phyloP scores from a whole-genome alignment of 2,113 vertebrate species.

The Gymnocephalus cernua region DNA sequence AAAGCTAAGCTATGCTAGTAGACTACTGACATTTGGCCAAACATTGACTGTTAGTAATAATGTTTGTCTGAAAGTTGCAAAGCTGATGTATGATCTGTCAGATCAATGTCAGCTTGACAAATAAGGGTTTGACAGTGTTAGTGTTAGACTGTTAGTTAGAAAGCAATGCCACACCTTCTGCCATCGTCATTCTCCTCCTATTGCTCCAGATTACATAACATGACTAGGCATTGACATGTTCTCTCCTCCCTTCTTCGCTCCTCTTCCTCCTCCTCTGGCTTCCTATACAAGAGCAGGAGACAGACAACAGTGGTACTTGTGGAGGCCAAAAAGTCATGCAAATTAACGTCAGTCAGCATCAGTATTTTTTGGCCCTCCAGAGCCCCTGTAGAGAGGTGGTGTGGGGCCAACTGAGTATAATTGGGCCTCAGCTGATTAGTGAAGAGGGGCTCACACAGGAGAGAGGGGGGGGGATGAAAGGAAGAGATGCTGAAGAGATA shows the following conservation, averaged over 20 bases:
- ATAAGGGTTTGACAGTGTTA: constrained; percentile 34
- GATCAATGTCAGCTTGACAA: constrained; percentile 30
- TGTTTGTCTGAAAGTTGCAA: constrained; percentile 22
- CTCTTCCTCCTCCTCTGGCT: constrained; percentile 32
- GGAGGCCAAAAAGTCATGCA: constrained; percentile 86
- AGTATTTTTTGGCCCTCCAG: constrained; percentile 79
- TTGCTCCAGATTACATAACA: constrained; percentile 74
- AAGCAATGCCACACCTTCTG: constrained; percentile 42
- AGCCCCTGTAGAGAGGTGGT: constrained; percentile 73
- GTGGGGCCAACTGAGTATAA: constrained; percentile 79
- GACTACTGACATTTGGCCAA: neutral
- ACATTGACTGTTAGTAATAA: neutral
- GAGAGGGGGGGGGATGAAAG: neutral
- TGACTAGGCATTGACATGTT: constrained; percentile 57
- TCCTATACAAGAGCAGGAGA: constrained; percentile 66
- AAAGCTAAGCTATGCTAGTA: neutral
- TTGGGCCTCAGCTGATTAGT: constrained; percentile 82
- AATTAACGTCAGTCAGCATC: constrained; percentile 88
- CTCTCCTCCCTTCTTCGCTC: constrained; percentile 16
- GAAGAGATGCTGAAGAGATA: constrained; percentile 58
- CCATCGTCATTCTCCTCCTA: constrained; percentile 38
- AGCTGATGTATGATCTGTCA: constrained; percentile 27
- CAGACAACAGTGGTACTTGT: constrained; percentile 81
- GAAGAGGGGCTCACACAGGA: constrained; percentile 58
- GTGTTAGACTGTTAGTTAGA: constrained; percentile 38